Conservation (phyloP, 2,888 invertebrate genomes). For the Phengaris arion region DNA sequence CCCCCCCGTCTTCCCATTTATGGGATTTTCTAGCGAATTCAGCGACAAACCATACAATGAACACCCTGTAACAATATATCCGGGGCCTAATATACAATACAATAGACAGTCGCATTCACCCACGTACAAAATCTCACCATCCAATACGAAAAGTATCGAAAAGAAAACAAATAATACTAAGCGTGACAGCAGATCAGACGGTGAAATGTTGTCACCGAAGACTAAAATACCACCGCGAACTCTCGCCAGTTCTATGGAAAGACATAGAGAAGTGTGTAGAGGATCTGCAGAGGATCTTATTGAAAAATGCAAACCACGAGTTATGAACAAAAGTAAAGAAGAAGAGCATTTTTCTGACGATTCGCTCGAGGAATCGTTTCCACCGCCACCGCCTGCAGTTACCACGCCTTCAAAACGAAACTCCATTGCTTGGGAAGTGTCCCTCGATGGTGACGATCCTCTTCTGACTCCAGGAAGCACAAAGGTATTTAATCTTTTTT, state of each 20-base stretch:
- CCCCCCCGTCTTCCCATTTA: slow-evolving; percentile 71
- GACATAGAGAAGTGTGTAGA: slow-evolving; percentile 89
- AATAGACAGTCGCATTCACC: slow-evolving; percentile 66
- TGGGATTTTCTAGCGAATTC: slow-evolving; percentile 75
- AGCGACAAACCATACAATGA: slow-evolving; percentile 79
- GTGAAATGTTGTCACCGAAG: slow-evolving; percentile 69
- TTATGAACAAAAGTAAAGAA: slow-evolving; percentile 62
- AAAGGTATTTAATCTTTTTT: slow-evolving; percentile 64
- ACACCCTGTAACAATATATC: slow-evolving; percentile 84
- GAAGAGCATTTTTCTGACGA: slow-evolving; percentile 88
- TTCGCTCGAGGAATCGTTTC: slow-evolving; percentile 87
- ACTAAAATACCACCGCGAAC: slow-evolving; percentile 84
- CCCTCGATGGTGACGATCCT: slow-evolving; percentile 85
- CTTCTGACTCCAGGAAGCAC: slow-evolving; percentile 85
- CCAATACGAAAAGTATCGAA: slow-evolving; percentile 62
- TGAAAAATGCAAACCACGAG: slow-evolving; percentile 60
- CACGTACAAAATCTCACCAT: slow-evolving; percentile 69
- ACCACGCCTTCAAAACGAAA: slow-evolving; percentile 84
- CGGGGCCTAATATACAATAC: slow-evolving; percentile 74
- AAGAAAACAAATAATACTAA: slow-evolving; percentile 55
- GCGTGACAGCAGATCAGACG: slow-evolving; percentile 67
- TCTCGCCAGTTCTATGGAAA: slow-evolving; percentile 85
- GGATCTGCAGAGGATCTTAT: slow-evolving; percentile 76
- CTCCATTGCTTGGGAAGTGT: slow-evolving; percentile 93
- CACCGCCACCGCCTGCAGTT: slow-evolving; percentile 80